A percentile compares a stretch with the other conserved stretches of the same genome.
These are phyloP conservation scores for Eilema sororculum DNA, from an alignment of 2,888 invertebrate species.

Conservation along the genomic window DNA sequence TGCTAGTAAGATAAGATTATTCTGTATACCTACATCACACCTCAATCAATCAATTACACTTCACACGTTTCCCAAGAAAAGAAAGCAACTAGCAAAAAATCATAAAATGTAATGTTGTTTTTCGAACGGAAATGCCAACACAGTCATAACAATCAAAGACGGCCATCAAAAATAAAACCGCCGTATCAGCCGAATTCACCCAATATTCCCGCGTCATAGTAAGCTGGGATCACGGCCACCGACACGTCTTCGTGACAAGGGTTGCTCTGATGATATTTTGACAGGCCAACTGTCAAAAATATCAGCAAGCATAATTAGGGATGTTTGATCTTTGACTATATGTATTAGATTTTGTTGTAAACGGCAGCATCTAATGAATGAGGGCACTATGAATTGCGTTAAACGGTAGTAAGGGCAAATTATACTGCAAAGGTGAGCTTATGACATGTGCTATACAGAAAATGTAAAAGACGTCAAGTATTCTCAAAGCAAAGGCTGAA, in stretches of 20 bases:
- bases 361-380: background rate
- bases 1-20: background rate
- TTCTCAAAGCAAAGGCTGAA: no score
- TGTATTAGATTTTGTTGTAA: background rate
- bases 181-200: conserved; percentile 9
- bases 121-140: background rate
- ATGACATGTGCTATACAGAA: no score
- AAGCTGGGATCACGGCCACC: conserved; percentile 20
- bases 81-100: background rate
- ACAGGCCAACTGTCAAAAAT: conserved; percentile 24
- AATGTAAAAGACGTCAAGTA: no score
- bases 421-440: no score
- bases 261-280: conserved; percentile 28
- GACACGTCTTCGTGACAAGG: conserved; percentile 19
- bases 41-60: background rate
- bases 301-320: conserved; percentile 21
- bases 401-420: no score
- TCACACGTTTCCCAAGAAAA: background rate
- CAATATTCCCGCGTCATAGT: conserved; percentile 21
- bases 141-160: conserved; percentile 7
- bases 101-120: background rate
- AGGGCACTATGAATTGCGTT: background rate
- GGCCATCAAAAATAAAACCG: conserved; percentile 13
- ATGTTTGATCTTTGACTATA: background rate
- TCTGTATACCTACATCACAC: background rate